Evolutionary conservation across 2,113 vertebrate genomes (phyloP).

Genomic region (Haliaeetus leucogaster): DNA sequence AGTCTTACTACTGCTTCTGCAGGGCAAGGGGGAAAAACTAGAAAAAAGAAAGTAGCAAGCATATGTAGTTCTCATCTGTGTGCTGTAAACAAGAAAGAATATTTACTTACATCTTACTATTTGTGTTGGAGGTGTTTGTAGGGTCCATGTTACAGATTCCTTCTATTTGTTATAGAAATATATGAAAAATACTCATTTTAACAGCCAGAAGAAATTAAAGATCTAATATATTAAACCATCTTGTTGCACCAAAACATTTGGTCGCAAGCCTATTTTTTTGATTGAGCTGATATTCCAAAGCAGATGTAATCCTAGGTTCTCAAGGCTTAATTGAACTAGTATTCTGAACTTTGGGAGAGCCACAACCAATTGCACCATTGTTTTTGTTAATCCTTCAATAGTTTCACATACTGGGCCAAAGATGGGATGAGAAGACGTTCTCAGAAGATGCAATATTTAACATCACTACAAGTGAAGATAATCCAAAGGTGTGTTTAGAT

Average conservation of each 20-base stretch:
- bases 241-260: background rate
- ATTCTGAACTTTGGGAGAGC: background rate
- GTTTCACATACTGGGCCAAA: slow-evolving; percentile 67
- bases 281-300: background rate
- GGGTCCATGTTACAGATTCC: fast-evolving
- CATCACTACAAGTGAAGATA: slow-evolving; percentile 73
- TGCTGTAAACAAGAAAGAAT: background rate
- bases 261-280: background rate
- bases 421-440: slow-evolving; percentile 76
- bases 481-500: slow-evolving; percentile 81
- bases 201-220: background rate
- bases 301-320: background rate
- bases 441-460: slow-evolving; percentile 63
- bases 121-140: background rate
- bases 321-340: background rate
- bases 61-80: background rate
- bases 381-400: slow-evolving; percentile 35
- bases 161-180: background rate
- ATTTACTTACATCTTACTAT: background rate
- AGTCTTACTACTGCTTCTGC: background rate
- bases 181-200: background rate
- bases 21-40: background rate
- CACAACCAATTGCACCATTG: background rate
- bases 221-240: background rate
- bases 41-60: background rate